phyloP scores from a whole-genome alignment of 2,797 vertebrate species.

The Typhlichthys subterraneus region DNA sequence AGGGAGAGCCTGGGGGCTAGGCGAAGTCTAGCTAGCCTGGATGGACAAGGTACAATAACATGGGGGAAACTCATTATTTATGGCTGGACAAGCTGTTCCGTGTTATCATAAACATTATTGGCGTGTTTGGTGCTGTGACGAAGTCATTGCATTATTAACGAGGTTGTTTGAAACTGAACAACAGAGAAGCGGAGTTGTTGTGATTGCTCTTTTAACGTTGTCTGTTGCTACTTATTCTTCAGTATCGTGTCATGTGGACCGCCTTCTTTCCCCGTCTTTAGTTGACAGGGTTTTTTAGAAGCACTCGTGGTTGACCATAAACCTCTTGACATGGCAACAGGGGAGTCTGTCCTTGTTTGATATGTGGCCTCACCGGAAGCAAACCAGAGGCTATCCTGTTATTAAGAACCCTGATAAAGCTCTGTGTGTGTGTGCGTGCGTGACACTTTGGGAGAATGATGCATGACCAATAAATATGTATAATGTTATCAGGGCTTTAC shows the following conservation, averaged over 20 bases:
- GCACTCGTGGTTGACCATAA: conserved; percentile 29
- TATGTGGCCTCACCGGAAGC: conserved; percentile 22
- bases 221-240: background rate
- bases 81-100: background rate
- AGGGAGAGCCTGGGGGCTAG: conserved; percentile 83
- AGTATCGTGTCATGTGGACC: background rate
- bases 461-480: background rate
- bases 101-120: background rate
- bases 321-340: background rate
- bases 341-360: conserved; percentile 22
- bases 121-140: background rate
- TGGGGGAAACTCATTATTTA: background rate
- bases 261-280: background rate
- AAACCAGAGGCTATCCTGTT: conserved; percentile 31
- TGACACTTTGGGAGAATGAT: background rate
- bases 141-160: conserved; percentile 3
- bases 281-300: conserved; percentile 23
- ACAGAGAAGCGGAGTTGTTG: background rate
- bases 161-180: conserved; percentile 11
- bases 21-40: conserved; percentile 91
- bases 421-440: background rate
- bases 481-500: background rate
- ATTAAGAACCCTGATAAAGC: conserved; percentile 7
- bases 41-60: conserved; percentile 87
- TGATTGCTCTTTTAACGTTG: background rate